Evolutionary conservation across 2,113 vertebrate genomes (phyloP), one percentile per base, ranked within the genome.

Genomic region (Neotoma lepida): DNA sequence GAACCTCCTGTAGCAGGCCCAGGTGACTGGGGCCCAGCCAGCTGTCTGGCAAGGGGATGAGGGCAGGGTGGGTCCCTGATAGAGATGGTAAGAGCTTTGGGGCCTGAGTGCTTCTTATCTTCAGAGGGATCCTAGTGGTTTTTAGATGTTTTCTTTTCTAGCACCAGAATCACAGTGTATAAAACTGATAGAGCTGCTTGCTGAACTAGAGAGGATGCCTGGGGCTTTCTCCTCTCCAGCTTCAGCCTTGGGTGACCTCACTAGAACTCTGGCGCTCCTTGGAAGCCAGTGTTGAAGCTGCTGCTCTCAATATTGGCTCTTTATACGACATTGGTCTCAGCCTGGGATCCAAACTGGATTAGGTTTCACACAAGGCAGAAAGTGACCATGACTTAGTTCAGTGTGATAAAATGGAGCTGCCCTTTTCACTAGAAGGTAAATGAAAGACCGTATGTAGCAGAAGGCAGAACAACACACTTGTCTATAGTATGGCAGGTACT

Each of bases 1-100:
- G 99, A 99, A 94, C 99, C 99, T 78, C 99, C 99, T 1, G 99
- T 99, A 30, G 99, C 99, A 30, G 99, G 99, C 97, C 99, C 99
- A 99, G 99, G 99, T 99, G 98, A 98, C 80, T 8, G 33, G 82
- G 14, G 1, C 49, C 39, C 85, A 39, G 73, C 81, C 56, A 5
- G 35, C 56, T n/a, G 51, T 64, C 74, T n/a, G 2, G 44, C 39
- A 20, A 17, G 35, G 35, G n/a, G 1, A 0, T 22, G 15, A 14
- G 39, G 71, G 30, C 3, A 49, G 84, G 51, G 28, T 28, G 30
- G 73, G 46, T 80, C 8, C 35, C 0, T 0, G 35, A 15, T 18
- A 44, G 33, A 78, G 85, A 61, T 49, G 30, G 58, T 8, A 63
- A 0, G 0, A 51, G 18, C 8, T 90, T 68, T 35, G 18, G 41